Conservation (phyloP, 1,140 invertebrate species). For the Pomacea maculata region DNA sequence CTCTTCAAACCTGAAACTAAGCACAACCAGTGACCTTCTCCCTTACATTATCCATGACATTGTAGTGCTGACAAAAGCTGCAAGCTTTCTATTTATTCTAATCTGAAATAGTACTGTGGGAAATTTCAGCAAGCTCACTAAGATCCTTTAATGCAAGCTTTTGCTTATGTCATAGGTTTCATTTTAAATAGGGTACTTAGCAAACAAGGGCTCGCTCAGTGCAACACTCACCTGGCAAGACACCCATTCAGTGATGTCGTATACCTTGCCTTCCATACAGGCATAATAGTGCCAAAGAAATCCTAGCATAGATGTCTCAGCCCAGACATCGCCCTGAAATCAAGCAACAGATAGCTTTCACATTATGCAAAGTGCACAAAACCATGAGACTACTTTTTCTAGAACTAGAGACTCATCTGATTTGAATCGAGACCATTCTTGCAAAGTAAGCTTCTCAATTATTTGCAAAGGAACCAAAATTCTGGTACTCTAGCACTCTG, state of each 20-base stretch:
- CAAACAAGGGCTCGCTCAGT: slow-evolving; percentile 45
- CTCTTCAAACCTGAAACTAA: no score
- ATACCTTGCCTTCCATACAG: slow-evolving; percentile 94
- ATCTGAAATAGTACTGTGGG: no score
- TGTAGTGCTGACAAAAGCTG: no score
- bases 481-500: no score
- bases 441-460: not conserved
- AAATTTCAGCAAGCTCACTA: no score
- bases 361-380: not conserved
- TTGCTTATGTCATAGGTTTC: not conserved
- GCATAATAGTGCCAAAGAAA: slow-evolving; percentile 93
- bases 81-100: no score
- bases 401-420: no score
- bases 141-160: no score
- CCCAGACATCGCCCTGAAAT: slow-evolving; percentile 92
- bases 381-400: no score
- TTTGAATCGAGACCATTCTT: no score
- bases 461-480: not conserved
- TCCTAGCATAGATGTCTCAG: slow-evolving; percentile 86
- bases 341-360: slow-evolving; percentile 35
- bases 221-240: slow-evolving; percentile 79
- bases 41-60: no score
- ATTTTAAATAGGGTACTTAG: not conserved
- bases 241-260: slow-evolving; percentile 96
- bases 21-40: no score